A percentile compares a stretch with the other conserved stretches of the same genome.
These are phyloP conservation scores for Gouania willdenowi DNA, from an alignment of 2,797 vertebrate genomes.

Conservation along the genomic window DNA sequence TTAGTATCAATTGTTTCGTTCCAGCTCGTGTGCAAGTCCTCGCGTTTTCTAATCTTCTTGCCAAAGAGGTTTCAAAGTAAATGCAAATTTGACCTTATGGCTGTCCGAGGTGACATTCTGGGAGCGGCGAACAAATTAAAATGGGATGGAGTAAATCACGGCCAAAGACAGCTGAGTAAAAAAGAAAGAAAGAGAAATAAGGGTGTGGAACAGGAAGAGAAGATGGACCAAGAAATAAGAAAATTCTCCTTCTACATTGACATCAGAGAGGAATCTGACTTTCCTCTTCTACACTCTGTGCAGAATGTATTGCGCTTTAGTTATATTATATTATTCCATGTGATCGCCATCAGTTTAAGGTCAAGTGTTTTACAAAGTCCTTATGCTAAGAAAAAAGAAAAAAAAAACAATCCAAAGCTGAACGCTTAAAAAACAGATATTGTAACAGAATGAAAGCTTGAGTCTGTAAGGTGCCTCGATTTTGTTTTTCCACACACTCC, in stretches of 20 bases:
- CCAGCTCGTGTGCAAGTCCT: constrained; percentile 16
- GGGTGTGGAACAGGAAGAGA: constrained; percentile 33
- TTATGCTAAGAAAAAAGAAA: constrained; percentile 46
- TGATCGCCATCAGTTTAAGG: constrained; percentile 46
- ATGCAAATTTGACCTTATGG: too few relatives aligned
- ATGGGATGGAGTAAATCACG: constrained; percentile 9
- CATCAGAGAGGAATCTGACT: constrained; percentile 34
- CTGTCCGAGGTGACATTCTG: too few relatives aligned
- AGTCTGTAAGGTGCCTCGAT: constrained; percentile 68
- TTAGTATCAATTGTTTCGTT: not conserved
- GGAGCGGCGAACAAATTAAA: too few relatives aligned
- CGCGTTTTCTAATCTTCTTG: too few relatives aligned
- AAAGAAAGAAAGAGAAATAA: too few relatives aligned
- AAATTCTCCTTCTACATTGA: constrained; percentile 43
- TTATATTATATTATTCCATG: constrained; percentile 35
- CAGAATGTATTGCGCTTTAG: constrained; percentile 64
- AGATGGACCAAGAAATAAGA: constrained; percentile 23
- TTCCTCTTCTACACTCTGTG: constrained; percentile 28
- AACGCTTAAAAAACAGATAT: constrained; percentile 5
- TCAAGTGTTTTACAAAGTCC: constrained; percentile 51
- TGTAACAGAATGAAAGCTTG: constrained; percentile 37
- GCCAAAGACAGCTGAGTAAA: too few relatives aligned
- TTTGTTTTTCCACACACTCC: constrained; percentile 46
- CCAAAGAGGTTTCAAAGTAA: too few relatives aligned
- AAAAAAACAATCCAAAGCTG: constrained; percentile 31